phyloP scores from a whole-genome alignment of 2,797 vertebrate species.

The Etheostoma nigrum region DNA sequence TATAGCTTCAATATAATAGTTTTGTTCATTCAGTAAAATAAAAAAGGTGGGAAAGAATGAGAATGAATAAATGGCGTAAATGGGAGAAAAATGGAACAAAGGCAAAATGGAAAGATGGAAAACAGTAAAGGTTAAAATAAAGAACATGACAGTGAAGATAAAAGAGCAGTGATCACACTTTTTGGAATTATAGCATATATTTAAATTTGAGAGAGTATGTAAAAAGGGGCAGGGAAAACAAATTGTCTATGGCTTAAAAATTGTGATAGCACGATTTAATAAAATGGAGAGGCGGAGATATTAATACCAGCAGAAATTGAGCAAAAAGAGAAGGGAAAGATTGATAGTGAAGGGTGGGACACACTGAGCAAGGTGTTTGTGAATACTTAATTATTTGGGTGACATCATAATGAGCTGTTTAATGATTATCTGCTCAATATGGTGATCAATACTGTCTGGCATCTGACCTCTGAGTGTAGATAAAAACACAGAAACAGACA shows the following conservation, averaged over 20 bases:
- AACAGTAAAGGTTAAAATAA: conserved; percentile 8
- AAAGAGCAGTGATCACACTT: neutral
- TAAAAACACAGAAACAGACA: conserved; percentile 9
- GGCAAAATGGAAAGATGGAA: neutral
- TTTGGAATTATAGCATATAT: neutral
- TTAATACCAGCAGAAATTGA: neutral
- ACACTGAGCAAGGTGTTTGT: conserved; percentile 23
- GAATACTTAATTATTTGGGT: conserved; percentile 45
- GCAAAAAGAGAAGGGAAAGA: neutral
- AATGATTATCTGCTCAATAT: conserved; percentile 60
- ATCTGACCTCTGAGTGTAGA: conserved; percentile 33
- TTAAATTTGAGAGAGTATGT: neutral
- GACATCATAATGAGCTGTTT: conserved; percentile 59
- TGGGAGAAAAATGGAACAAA: conserved; percentile 15
- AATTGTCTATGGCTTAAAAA: neutral
- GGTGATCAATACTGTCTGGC: conserved; percentile 59
- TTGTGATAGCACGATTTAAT: neutral
- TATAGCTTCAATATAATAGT: neutral
- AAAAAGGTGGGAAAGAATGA: neutral
- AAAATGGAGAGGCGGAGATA: neutral
- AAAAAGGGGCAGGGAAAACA: neutral
- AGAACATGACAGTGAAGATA: conserved; percentile 17
- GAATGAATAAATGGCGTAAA: neutral
- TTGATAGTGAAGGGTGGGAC: conserved; percentile 7
- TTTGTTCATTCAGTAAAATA: conserved; percentile 10